Evolutionary conservation across 2,888 invertebrate genomes (phyloP).

Genomic region (Tetragnatha montana): DNA sequence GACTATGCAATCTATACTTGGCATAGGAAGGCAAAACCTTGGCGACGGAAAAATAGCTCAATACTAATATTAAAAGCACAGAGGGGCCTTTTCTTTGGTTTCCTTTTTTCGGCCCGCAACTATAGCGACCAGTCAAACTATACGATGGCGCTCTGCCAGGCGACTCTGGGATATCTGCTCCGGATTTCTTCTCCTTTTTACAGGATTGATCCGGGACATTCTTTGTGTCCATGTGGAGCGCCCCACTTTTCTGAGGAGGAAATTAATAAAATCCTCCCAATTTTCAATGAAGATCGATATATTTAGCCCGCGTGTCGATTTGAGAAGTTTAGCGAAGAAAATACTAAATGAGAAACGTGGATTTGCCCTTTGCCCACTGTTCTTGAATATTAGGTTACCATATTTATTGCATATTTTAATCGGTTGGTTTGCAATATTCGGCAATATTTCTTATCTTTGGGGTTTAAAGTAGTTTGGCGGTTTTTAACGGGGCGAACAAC

Average conservation of each 20-base stretch:
- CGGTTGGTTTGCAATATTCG: too few relatives aligned
- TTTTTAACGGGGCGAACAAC: too few relatives aligned
- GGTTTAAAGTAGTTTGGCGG: too few relatives aligned
- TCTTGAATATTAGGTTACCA: too few relatives aligned
- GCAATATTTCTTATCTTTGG: too few relatives aligned
- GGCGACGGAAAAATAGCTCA: slow-evolving; percentile 12
- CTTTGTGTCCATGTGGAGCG: neutral
- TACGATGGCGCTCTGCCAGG: slow-evolving; percentile 53
- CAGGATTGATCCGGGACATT: neutral
- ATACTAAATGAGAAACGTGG: too few relatives aligned
- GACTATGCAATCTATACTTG: slow-evolving; percentile 3
- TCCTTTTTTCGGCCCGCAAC: slow-evolving; percentile 8
- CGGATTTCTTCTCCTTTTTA: neutral
- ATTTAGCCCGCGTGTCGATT: too few relatives aligned
- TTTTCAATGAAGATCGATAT: too few relatives aligned
- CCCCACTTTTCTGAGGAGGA: neutral
- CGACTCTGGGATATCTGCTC: slow-evolving; percentile 33
- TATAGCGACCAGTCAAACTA: slow-evolving; percentile 40
- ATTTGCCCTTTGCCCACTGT: too few relatives aligned
- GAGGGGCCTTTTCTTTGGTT: slow-evolving; percentile 7
- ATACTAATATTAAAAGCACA: slow-evolving; percentile 11
- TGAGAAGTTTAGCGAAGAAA: too few relatives aligned
- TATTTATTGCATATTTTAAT: too few relatives aligned
- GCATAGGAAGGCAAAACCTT: slow-evolving; percentile 9
- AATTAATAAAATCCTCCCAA: neutral